Base-by-base conservation (phyloP, 2,888 invertebrate species). In the Watsonalla cultraria region DNA sequence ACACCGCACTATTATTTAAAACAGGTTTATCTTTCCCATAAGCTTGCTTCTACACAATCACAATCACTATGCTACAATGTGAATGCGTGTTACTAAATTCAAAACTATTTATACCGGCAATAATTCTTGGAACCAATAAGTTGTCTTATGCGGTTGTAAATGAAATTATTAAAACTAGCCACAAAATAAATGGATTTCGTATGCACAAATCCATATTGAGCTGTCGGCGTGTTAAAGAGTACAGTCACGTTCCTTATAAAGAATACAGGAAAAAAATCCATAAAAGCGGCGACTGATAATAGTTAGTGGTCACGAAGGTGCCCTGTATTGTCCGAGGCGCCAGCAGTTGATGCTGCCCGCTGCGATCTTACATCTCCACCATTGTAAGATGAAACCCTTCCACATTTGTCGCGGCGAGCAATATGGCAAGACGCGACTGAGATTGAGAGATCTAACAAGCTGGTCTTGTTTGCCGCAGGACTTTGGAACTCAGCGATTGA, bases 271-370 rank as follows among this genome's bases (percentile, higher is more conserved):
- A 78, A 84, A 78, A 84, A 83, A 81, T 76, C 74, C 80, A 80
- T 86, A 81, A 83, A 80, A 76, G 74, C 76, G 70, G 76, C 37
- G 37, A 49, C 76, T 83, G 76, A 82, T 89, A 86, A 89, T 87
- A 84, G 84, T 79, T 75, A 62, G 70, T 80, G 82, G 83, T 86
- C 89, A 89, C 86, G 89, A 85, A 88, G 80, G 78, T 79, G 76
- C 70, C 62, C 68, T 64, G 70, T 65, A 76, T 77, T 76, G 80
- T 77, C 75, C 72, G 75, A 86, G 87, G 84, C 86, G 88, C 86
- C 86, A 81, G 78, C 78, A 76, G 76, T 77, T 78, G 74, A 72
- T 72, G 71, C 75, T 76, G 73, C 89, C 88, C 82, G 87, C 88
- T 87, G 90, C 56, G 87, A 78, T 76, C 75, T 69, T 69, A 72